Evolutionary conservation across 2,888 invertebrate genomes (phyloP), one percentile per base, ranked within the genome.

Genomic region (Abrostola tripartita): DNA sequence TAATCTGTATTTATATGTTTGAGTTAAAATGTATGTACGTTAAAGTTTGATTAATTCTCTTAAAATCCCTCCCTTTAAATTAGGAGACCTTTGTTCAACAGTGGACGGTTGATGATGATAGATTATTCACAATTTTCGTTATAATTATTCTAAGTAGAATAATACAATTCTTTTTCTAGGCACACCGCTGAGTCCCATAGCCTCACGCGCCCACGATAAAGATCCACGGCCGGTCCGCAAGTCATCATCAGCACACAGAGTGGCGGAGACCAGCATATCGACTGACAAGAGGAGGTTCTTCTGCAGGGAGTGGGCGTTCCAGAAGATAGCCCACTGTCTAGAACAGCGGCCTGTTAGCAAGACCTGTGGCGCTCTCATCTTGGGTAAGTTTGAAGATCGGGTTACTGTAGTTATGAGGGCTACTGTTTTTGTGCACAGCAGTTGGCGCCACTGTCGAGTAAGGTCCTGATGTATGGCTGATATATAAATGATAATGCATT

Each of bases 281-380:
- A 95, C 95, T 12, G 96, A 97, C 87, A 96, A 96, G 87, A 96
- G 97, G 77, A 95, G 83, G 36, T 98, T 98, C 93, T 98, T 97
- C 94, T 98, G 98, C 87, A 96, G 99, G 8, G 99, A 99, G 91
- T 99, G 99, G 99, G 98, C 98, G 6, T 98, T 99, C 83, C 97
- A 98, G 92, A 99, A 99, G 92, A 95, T 99, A 41, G 97, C 97
- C 1, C 97, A 99, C 82, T 98, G 98, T 79, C 89, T 99, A 79
- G 99, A 99, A 85, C 98, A 98, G 90, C 93, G 98, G 66, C 97
- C 97, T 0, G 96, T 96, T 12, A 97, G 97, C 74, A 98, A 98
- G 89, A 97, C 97, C 0, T 97, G 98, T 81, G 99, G 99, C 0
- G 98, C 98, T 1, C 95, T 99, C 52, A 96, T 99, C 59, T 95